Percentiles rank a stretch among this genome's conserved stretches.
phyloP scores from a whole-genome alignment of 1,140 invertebrate species.

The Sitophilus oryzae region DNA sequence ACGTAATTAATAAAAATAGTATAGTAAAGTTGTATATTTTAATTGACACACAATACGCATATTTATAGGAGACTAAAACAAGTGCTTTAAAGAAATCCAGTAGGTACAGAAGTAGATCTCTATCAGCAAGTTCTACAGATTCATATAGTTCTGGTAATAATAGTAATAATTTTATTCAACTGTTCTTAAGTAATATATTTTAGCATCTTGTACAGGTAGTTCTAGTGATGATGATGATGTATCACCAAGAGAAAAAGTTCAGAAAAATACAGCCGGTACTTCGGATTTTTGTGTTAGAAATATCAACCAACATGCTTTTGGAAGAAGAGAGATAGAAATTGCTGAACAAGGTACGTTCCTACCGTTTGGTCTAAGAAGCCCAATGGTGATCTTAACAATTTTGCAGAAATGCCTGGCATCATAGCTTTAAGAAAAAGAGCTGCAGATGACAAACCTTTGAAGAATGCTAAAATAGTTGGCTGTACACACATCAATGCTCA shows the following conservation, averaged over 20 bases:
- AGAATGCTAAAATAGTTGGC: constrained; percentile 93
- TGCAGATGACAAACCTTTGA: constrained; percentile 87
- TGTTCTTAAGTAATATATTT: constrained; percentile 29
- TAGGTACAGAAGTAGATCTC: constrained; percentile 77
- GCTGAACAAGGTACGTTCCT: constrained; percentile 95
- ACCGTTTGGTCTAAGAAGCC: too few relatives aligned
- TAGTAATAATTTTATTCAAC: neutral
- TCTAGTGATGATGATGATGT: constrained; percentile 79
- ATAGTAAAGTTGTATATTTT: neutral
- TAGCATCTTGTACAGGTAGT: constrained; percentile 83
- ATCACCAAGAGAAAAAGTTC: constrained; percentile 80
- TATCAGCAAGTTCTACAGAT: constrained; percentile 90
- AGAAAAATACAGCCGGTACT: constrained; percentile 73
- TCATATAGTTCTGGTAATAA: constrained; percentile 81
- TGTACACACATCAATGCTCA: constrained; percentile 98
- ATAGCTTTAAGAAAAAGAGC: constrained; percentile 89
- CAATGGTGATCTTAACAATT: too few relatives aligned
- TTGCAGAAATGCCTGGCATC: constrained; percentile 91
- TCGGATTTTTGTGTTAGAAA: constrained; percentile 88
- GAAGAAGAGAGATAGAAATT: constrained; percentile 93
- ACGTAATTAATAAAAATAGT: too few relatives aligned
- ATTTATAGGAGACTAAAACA: constrained; percentile 56
- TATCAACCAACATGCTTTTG: constrained; percentile 87
- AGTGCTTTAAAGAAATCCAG: constrained; percentile 78
- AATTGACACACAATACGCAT: neutral